phyloP scores from a whole-genome alignment of 2,797 vertebrate genomes.

The Clamator glandarius region DNA sequence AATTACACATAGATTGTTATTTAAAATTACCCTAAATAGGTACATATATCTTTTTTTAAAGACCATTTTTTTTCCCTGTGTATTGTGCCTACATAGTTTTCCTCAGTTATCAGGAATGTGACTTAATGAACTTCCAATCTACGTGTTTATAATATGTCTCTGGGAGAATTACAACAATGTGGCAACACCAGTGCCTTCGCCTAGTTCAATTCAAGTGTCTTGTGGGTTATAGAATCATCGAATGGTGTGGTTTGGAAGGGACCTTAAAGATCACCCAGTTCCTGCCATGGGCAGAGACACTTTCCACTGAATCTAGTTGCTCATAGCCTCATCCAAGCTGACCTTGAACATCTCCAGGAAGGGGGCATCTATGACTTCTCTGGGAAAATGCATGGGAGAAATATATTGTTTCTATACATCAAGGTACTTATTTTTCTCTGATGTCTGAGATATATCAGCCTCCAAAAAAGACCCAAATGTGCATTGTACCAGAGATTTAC shows the following conservation, averaged over 20 bases:
- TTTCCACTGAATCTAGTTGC: too few relatives aligned
- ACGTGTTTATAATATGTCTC: neutral
- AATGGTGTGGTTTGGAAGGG: too few relatives aligned
- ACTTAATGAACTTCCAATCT: neutral
- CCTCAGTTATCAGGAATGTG: neutral
- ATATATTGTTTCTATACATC: fast-evolving
- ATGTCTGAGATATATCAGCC: neutral
- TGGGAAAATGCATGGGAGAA: neutral
- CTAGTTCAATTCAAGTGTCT: too few relatives aligned
- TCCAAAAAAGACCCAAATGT: neutral
- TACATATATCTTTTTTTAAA: too few relatives aligned
- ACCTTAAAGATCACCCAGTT: too few relatives aligned
- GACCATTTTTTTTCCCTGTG: neutral
- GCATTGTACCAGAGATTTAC: neutral
- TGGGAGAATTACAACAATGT: neutral
- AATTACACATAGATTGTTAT: neutral
- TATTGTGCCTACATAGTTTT: neutral
- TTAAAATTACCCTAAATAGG: neutral
- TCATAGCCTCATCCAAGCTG: too few relatives aligned
- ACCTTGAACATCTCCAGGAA: too few relatives aligned
- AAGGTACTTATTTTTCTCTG: neutral
- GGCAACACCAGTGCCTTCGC: neutral
- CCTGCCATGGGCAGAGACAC: too few relatives aligned
- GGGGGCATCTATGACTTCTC: too few relatives aligned
- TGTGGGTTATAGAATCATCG: neutral